Conservation (phyloP, 2,113 vertebrate species). For the Cochlearius cochlearius region DNA sequence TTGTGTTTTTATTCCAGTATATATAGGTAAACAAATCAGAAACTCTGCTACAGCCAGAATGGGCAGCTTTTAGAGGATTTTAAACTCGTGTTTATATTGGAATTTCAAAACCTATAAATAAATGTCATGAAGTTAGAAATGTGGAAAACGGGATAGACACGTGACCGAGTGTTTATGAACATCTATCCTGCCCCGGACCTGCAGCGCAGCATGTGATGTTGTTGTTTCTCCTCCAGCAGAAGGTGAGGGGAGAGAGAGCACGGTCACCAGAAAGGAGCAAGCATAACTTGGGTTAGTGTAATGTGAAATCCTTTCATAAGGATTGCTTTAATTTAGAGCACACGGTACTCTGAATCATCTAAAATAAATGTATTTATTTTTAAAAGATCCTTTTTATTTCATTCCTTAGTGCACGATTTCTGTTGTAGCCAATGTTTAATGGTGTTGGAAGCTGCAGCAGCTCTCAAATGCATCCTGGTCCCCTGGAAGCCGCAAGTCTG, state of each 20-base stretch:
- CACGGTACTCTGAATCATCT: not conserved
- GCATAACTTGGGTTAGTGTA: not conserved
- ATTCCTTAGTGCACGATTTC: not conserved
- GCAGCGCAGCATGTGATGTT: not conserved
- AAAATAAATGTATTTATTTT: not conserved
- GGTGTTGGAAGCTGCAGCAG: not conserved
- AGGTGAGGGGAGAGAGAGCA: not conserved
- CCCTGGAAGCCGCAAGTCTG: not conserved
- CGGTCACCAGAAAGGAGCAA: not conserved
- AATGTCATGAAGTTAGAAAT: not conserved
- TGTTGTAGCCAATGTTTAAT: not conserved
- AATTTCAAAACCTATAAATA: slow-evolving; percentile 2
- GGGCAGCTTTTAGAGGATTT: not conserved
- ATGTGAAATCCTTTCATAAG: not conserved
- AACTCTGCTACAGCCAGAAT: not conserved
- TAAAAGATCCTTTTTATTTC: not conserved
- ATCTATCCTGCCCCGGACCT: not conserved
- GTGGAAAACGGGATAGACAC: slow-evolving; percentile 20
- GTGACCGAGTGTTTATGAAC: slow-evolving; percentile 18
- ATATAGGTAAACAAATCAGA: not conserved
- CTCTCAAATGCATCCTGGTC: not conserved
- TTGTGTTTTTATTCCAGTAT: not conserved
- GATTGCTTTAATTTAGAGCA: not conserved
- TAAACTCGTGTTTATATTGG: not conserved
- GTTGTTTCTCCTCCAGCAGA: slow-evolving; percentile 35